A percentile compares a stretch with the other conserved stretches of the same genome.
These are phyloP conservation scores for Danio albolineatus DNA, from an alignment of 2,797 vertebrate species.

Conservation along the genomic window DNA sequence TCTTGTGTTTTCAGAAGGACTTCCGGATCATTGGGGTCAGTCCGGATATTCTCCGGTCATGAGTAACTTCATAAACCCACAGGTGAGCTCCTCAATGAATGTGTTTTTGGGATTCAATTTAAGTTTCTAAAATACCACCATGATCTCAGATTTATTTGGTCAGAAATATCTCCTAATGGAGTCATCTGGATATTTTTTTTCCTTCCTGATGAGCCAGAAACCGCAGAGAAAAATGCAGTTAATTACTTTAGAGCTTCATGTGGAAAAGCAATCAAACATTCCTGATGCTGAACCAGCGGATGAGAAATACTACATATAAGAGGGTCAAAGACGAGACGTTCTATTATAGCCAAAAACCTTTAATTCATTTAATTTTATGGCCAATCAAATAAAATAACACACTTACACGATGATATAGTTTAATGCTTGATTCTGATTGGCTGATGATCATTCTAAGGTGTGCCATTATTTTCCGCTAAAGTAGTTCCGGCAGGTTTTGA, in stretches of 20 bases:
- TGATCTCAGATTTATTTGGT: background rate
- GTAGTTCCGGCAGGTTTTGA: too few species aligned
- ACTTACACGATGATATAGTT: too few species aligned
- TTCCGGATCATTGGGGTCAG: conserved; percentile 93
- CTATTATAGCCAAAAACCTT: too few species aligned
- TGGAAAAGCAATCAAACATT: conserved; percentile 27
- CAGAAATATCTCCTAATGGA: background rate
- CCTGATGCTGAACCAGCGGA: background rate
- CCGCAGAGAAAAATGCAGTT: background rate
- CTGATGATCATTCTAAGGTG: too few species aligned
- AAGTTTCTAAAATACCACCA: too few species aligned
- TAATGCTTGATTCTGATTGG: too few species aligned
- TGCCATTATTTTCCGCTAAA: too few species aligned
- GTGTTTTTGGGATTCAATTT: too few species aligned
- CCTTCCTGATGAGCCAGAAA: conserved; percentile 7
- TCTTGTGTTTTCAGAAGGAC: conserved; percentile 76
- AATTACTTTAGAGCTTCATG: conserved; percentile 3
- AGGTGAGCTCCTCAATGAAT: conserved; percentile 65
- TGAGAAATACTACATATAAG: background rate
- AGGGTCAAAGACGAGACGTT: too few species aligned
- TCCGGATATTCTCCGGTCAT: conserved; percentile 86
- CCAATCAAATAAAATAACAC: too few species aligned
- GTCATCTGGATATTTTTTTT: background rate
- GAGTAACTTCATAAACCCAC: conserved; percentile 89
- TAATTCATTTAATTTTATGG: too few species aligned